Base-by-base conservation (phyloP, 2,113 vertebrate species). In the Leptobrachium ailaonicum region DNA sequence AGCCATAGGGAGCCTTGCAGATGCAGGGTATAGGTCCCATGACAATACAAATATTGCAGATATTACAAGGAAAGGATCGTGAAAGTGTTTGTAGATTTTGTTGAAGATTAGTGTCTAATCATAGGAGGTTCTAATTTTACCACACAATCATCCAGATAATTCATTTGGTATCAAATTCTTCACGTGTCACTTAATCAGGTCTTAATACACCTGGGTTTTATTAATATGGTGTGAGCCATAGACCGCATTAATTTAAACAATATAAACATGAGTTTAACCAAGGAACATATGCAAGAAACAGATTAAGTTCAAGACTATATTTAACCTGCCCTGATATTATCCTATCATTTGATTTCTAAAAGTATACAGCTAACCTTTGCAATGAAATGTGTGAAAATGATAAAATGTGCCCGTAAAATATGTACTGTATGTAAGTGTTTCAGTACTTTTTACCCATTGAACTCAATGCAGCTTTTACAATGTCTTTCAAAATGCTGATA, bases 101-200 rank as follows among this genome's bases (percentile, higher is more conserved):
- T 81, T 87, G 87, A 90, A 91, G 87, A 92, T 89, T 89, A 90
- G 85, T 87, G 84, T 88, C 86, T 88, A 87, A 90, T 84, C 85
- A 83, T 82, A 66, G 79, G 87, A 87, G 85, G 85, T 85, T 87
- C 88, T 88, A 54, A 85, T 83, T 88, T 88, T 90, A 87, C 80
- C 87, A 87, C 90, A 90, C 71, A 92, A 90, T 92, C 89, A 91
- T 89, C 84, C 3, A 0, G 79, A 87, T 92, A 85, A 85, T 91
- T 91, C 88, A 93, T 93, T 91, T 89, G 88, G 91, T 92, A 92
- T 91, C 87, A 91, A 83, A 91, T 84, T 87, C 88, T 89, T 88
- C 86, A 89, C 87, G 82, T 90, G 86, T 91, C 89, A 91, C 86
- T 85, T 90, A 90, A 91, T 92, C 88, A 91, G 77, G 62, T 86